Conservation (phyloP, 2,888 invertebrate genomes). For the Diaphora mendica region DNA sequence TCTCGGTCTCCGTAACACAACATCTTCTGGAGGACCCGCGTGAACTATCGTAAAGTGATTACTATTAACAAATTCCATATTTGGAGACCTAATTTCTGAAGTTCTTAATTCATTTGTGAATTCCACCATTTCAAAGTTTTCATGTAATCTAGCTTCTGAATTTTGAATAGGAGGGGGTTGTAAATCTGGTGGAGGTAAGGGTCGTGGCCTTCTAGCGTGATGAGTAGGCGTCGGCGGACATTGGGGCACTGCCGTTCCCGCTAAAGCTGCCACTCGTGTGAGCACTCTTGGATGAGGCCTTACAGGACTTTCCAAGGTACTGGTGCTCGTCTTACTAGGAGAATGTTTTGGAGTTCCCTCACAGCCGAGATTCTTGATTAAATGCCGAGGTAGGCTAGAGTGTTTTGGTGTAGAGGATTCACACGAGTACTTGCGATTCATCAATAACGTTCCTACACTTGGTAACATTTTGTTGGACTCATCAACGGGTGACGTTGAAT, state of each 20-base stretch:
- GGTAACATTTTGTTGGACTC: slow-evolving; percentile 68
- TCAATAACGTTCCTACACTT: slow-evolving; percentile 76
- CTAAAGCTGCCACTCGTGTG: slow-evolving; percentile 86
- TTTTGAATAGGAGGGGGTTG: slow-evolving; percentile 84
- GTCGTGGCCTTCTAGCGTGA: slow-evolving; percentile 90
- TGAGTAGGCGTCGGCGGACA: slow-evolving; percentile 96
- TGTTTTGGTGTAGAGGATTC: slow-evolving; percentile 80
- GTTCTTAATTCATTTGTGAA: slow-evolving; percentile 82
- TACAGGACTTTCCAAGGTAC: slow-evolving; percentile 73
- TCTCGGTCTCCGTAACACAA: slow-evolving; percentile 80
- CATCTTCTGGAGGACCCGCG: slow-evolving; percentile 82
- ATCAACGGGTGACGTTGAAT: slow-evolving; percentile 77
- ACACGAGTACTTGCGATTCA: slow-evolving; percentile 79
- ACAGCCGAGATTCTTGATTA: slow-evolving; percentile 77
- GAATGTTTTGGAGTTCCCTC: slow-evolving; percentile 80
- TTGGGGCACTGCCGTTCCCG: slow-evolving; percentile 87
- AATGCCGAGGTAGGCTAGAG: slow-evolving; percentile 79
- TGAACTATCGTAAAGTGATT: slow-evolving; percentile 86
- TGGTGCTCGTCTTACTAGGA: slow-evolving; percentile 65
- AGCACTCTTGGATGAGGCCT: slow-evolving; percentile 89
- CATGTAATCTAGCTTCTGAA: slow-evolving; percentile 63
- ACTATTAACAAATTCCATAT: slow-evolving; percentile 85
- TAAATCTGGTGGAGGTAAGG: slow-evolving; percentile 85
- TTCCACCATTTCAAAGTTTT: slow-evolving; percentile 82
- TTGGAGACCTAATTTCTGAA: slow-evolving; percentile 84